A percentile compares a stretch with the other conserved stretches of the same genome.
Conservation (phyloP, 23 tunicate genomes). For the Botrylloides violaceus region DNA sequence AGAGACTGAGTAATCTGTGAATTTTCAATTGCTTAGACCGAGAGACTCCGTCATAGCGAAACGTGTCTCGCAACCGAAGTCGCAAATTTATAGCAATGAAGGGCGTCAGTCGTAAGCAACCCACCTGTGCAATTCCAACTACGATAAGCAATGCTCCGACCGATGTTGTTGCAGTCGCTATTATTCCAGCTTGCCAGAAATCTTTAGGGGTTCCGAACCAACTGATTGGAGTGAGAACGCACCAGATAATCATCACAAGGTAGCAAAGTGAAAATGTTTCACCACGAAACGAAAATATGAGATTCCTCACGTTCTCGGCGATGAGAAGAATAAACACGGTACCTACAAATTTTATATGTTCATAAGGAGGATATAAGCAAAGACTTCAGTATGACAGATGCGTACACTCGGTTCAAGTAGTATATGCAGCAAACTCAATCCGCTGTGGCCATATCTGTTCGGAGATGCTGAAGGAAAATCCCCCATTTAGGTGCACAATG, state of each 20-base stretch:
- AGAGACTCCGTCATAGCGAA: too few species aligned
- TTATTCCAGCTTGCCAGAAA: constrained; percentile 73
- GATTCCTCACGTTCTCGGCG: constrained; percentile 54
- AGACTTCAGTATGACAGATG: not conserved
- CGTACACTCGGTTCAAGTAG: too few species aligned
- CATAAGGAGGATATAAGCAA: not conserved
- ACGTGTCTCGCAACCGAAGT: too few species aligned
- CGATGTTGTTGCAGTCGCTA: constrained; percentile 67
- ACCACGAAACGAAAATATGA: constrained; percentile 28
- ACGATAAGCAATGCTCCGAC: constrained; percentile 55
- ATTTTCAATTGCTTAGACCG: too few species aligned
- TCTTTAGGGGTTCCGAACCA: constrained; percentile 94
- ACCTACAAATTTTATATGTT: constrained; percentile 28
- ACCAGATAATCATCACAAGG: constrained; percentile 47
- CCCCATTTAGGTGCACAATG: too few species aligned
- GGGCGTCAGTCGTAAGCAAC: too few species aligned
- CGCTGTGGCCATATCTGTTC: too few species aligned
- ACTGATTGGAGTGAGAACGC: constrained; percentile 45
- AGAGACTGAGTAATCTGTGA: too few species aligned
- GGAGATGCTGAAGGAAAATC: too few species aligned
- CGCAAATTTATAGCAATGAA: too few species aligned
- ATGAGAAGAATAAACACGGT: constrained; percentile 65
- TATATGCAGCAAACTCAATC: too few species aligned
- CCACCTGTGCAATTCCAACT: constrained; percentile 38
- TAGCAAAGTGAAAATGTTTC: constrained; percentile 39